Evolutionary conservation across 2,888 invertebrate genomes (phyloP).

Genomic region (Sisyra terminalis): DNA sequence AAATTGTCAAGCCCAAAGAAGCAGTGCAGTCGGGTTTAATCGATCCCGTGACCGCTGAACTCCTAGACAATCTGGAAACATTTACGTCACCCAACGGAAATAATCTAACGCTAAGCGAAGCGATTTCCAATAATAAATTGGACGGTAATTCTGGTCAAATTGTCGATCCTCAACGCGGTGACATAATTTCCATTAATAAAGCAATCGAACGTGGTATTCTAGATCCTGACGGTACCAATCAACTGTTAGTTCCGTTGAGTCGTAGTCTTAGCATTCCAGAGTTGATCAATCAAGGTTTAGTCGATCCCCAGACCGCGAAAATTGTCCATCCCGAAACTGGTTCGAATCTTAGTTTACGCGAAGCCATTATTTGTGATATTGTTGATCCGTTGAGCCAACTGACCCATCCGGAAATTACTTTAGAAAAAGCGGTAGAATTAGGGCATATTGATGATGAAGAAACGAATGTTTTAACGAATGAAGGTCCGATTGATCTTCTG

Average conservation of each 20-base stretch:
- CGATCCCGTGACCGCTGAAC: conserved; percentile 54
- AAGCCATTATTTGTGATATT: conserved; percentile 79
- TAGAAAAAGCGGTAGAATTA: conserved; percentile 58
- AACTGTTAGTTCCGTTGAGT: conserved; percentile 62
- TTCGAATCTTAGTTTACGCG: conserved; percentile 53
- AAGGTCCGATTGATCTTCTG: conserved; percentile 45
- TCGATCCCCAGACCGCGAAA: conserved; percentile 53
- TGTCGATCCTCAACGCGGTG: conserved; percentile 67
- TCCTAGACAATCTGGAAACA: conserved; percentile 43
- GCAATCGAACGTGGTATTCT: conserved; percentile 71
- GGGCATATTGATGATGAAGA: conserved; percentile 55
- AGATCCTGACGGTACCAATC: conserved; percentile 58
- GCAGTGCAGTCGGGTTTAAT: conserved; percentile 65
- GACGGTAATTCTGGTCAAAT: conserved; percentile 62
- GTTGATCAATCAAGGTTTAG: conserved; percentile 69
- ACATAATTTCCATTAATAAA: conserved; percentile 62
- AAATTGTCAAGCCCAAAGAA: conserved; percentile 55
- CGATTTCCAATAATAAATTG: conserved; percentile 50
- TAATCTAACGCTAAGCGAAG: conserved; percentile 54
- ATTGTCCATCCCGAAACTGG: conserved; percentile 83
- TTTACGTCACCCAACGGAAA: conserved; percentile 40
- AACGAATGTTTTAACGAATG: conserved; percentile 43
- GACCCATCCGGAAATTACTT: conserved; percentile 45
- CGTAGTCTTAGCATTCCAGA: conserved; percentile 70
- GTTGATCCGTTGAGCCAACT: conserved; percentile 63